Evolutionary conservation across 2,797 vertebrate genomes (phyloP).

Genomic region (Siniperca undulata): DNA sequence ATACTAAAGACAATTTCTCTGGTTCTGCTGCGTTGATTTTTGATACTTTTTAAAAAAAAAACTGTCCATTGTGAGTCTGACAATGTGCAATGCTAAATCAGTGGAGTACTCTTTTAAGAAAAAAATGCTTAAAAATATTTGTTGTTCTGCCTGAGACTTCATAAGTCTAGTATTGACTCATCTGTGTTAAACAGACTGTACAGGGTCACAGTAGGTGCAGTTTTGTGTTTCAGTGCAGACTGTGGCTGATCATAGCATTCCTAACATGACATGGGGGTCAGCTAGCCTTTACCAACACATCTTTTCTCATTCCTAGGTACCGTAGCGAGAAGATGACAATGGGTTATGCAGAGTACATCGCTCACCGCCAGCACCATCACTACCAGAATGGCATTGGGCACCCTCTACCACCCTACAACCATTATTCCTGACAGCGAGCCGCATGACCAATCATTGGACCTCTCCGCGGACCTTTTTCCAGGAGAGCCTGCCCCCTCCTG

Average conservation of each 20-base stretch:
- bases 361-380: constrained; percentile 99
- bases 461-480: constrained; percentile 99
- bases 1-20: neutral
- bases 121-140: neutral
- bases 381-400: constrained; percentile 99
- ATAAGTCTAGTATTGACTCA: neutral
- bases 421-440: constrained; percentile 99
- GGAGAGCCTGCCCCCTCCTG: constrained; percentile 98
- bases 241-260: neutral
- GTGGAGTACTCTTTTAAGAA: neutral
- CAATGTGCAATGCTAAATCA: neutral
- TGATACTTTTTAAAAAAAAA: too few relatives aligned
- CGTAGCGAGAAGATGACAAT: constrained; percentile 99
- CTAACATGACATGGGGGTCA: neutral
- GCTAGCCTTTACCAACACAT: neutral
- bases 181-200: neutral
- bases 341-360: constrained; percentile 99
- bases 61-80: neutral
- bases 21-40: neutral
- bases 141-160: neutral
- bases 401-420: constrained; percentile 99
- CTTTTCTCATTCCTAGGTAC: constrained; percentile 88
- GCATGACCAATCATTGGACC: constrained; percentile 99
- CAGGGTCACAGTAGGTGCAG: neutral
- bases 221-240: neutral